Evolutionary conservation across 23 tunicate genomes (phyloP), one percentile per base, ranked within the genome.

Genomic region (Ascidia mentula): DNA sequence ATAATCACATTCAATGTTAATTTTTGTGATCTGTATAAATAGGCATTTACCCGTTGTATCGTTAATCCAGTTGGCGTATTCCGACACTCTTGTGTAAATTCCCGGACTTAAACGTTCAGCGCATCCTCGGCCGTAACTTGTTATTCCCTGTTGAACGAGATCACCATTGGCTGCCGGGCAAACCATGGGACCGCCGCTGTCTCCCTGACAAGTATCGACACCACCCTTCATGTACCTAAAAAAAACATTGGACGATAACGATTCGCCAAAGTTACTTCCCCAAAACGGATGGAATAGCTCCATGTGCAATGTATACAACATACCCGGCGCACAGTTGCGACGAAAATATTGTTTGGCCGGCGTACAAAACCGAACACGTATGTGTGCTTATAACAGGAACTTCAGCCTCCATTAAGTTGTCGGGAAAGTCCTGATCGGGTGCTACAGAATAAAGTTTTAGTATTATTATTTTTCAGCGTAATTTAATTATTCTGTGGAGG

Each of bases 111-210:
- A 60, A 13, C 69, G 59, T 15, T 53, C 45, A 35, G 74, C 90
- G 59, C 90, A 86, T 38, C 80, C 90, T 12, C 38, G 36, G 6
- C 90, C 90, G 38, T 36, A 86, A 37, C 90, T 86, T 18, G 90
- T 86, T 20, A 86, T 40, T 5, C 90, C 90, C 32, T 79, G 70
- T 6, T 79, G 61, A 20, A 72, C 31, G 32, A 28, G 78, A 2
- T 38, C 82, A 2, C 32, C 72, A 34, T 38, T 34, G 0, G 69
- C 40, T 18, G 69, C 53, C 13, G 42, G 60, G 36, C 90, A 86
- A 6, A 59, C 84, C 6, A 86, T 37, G 0, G 90, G 90, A 1
- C 90, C 90, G 0, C 90, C 90, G 37, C 84, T 86, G 69, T 86
- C 90, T 20, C 90, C 84, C 22, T 79, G 84, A 45, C 90, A 86